Conservation (phyloP, 2,797 vertebrate genomes). For the Sternotherus odoratus region DNA sequence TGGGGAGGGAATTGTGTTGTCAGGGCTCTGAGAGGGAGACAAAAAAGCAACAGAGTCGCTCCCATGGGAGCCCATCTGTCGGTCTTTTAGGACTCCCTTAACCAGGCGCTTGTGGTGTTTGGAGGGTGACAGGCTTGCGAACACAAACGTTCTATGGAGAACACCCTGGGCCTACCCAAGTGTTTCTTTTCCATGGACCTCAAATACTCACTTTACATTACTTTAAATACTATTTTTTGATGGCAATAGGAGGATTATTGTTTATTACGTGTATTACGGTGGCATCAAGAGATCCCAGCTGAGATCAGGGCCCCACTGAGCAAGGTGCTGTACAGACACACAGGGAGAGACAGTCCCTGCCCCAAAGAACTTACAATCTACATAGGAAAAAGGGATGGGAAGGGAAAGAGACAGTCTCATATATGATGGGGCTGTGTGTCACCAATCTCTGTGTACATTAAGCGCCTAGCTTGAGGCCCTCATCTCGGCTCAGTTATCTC, state of each 20-base stretch:
- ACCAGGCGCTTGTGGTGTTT: neutral
- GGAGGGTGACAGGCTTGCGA: too few species aligned
- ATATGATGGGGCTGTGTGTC: neutral
- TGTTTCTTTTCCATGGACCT: neutral
- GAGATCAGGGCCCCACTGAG: neutral
- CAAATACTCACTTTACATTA: neutral
- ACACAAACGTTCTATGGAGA: neutral
- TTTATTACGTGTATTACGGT: neutral
- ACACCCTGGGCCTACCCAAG: neutral
- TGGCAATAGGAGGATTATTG: neutral
- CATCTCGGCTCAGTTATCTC: too few species aligned
- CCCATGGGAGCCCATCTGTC: constrained; percentile 65
- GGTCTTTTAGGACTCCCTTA: neutral
- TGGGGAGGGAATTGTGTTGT: neutral
- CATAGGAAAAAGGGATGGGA: neutral
- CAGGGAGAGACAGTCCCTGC: neutral
- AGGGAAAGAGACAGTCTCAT: neutral
- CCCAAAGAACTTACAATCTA: neutral
- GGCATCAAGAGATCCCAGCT: neutral
- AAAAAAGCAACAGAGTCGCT: constrained; percentile 53
- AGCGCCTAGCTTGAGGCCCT: too few species aligned
- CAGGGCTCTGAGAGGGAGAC: constrained; percentile 30
- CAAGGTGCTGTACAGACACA: neutral
- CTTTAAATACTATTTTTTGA: too few species aligned
- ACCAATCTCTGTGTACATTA: too few species aligned